Percentiles rank a stretch among this genome's conserved stretches.
Evolutionary conservation across 2,797 vertebrate genomes (phyloP).

Genomic region (Rhynchotus rufescens): DNA sequence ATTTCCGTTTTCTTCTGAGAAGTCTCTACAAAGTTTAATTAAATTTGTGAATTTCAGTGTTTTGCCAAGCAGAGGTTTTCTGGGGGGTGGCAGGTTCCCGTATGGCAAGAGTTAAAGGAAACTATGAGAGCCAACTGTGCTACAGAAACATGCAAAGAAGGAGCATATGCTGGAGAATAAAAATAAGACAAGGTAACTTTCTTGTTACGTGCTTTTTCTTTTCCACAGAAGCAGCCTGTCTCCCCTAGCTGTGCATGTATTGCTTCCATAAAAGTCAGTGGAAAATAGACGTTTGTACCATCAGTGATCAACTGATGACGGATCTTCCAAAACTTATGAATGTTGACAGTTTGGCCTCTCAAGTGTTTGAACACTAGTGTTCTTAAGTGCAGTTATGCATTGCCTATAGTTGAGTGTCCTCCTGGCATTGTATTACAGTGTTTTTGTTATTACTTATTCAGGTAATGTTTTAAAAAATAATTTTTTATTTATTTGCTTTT

Average conservation of each 20-base stretch:
- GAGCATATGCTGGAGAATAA: not conserved
- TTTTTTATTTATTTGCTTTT: conserved; percentile 52
- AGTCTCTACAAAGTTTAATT: not conserved
- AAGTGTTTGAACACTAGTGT: not conserved
- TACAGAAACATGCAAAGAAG: not conserved
- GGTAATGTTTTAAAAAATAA: not conserved
- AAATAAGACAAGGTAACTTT: not conserved
- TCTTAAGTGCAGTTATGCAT: not conserved
- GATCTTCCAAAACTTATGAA: not conserved
- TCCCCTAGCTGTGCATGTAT: not conserved
- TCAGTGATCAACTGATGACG: not conserved
- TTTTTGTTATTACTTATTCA: not conserved
- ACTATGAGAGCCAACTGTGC: not conserved
- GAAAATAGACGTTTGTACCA: not conserved
- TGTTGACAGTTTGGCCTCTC: not conserved
- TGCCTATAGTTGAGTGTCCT: not conserved
- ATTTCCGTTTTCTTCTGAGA: not conserved
- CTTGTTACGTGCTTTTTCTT: not conserved
- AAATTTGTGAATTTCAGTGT: not conserved
- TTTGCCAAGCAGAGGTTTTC: not conserved
- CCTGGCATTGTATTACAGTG: not conserved
- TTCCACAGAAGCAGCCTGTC: not conserved
- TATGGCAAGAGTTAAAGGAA: not conserved
- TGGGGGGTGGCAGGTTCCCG: not conserved
- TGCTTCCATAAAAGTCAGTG: not conserved